These are phyloP conservation scores for Podiceps cristatus DNA, from an alignment of 2,113 vertebrate species.

Conservation along the genomic window DNA sequence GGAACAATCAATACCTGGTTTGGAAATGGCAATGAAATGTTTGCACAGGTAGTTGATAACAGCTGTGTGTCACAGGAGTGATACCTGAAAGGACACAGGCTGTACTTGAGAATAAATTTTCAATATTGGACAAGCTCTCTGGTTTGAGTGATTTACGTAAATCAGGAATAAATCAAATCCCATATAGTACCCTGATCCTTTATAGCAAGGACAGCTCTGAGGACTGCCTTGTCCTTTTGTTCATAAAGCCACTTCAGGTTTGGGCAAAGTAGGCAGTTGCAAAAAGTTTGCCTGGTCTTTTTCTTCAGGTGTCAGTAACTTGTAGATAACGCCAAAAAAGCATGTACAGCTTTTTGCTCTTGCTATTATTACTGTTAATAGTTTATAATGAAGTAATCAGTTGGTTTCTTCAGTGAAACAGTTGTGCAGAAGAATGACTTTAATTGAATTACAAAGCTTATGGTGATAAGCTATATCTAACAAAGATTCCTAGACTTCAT, in stretches of 20 bases:
- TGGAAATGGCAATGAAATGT: neutral
- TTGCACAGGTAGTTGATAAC: neutral
- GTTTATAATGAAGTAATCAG: neutral
- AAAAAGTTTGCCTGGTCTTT: neutral
- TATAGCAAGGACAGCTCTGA: neutral
- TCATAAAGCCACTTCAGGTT: neutral
- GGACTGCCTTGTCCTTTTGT: neutral
- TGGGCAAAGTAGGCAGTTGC: neutral
- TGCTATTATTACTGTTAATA: neutral
- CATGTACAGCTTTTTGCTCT: neutral
- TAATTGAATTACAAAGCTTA: neutral
- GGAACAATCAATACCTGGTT: rapidly evolving
- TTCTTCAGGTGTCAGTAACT: neutral
- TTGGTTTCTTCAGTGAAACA: neutral
- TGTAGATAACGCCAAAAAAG: neutral
- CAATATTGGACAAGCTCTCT: neutral
- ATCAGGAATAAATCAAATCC: neutral
- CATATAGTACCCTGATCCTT: neutral
- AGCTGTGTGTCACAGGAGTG: neutral
- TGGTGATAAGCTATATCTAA: neutral
- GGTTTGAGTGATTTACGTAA: neutral
- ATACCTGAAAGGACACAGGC: neutral
- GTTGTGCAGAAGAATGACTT: neutral
- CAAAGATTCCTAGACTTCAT: neutral
- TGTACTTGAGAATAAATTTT: neutral